phyloP scores from a whole-genome alignment of 1,140 invertebrate species.

The Whitmania pigra region DNA sequence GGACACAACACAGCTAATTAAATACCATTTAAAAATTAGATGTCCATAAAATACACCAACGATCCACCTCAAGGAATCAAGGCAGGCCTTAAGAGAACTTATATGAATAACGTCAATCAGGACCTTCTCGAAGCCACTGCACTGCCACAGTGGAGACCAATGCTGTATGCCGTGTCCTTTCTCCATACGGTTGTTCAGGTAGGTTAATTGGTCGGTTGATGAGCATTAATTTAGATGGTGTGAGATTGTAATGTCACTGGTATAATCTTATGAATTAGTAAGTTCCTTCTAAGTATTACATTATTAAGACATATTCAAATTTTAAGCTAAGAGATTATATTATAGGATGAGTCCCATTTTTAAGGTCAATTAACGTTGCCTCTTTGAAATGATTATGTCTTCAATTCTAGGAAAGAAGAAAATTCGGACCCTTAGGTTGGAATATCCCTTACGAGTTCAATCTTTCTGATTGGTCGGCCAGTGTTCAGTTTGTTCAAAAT shows the following conservation, averaged over 20 bases:
- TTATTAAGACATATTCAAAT: conserved; percentile 54
- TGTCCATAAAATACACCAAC: conserved; percentile 41
- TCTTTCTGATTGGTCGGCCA: conserved; percentile 20
- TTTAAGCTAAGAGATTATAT: not conserved
- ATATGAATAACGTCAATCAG: conserved; percentile 27
- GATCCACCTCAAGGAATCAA: conserved; percentile 43
- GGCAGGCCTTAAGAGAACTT: conserved; percentile 41
- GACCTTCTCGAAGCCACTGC: conserved; percentile 83
- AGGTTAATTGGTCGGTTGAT: conserved; percentile 24
- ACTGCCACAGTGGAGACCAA: conserved; percentile 76
- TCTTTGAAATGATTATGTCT: not conserved
- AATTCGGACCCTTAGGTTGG: conserved; percentile 44
- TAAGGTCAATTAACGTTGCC: too few relatives aligned
- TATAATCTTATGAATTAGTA: conserved; percentile 97
- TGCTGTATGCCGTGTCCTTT: conserved; percentile 84
- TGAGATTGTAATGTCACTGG: conserved; percentile 84
- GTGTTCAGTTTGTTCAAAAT: conserved; percentile 82
- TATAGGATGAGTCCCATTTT: too few relatives aligned
- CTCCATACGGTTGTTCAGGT: conserved; percentile 50
- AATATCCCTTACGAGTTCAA: conserved; percentile 46
- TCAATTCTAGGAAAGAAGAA: conserved; percentile 38
- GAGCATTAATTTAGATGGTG: conserved; percentile 51
- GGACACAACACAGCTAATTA: too few relatives aligned
- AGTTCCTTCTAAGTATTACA: conserved; percentile 91
- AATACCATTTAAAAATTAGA: not conserved